These are phyloP conservation scores for Phoronis australis DNA, from an alignment of 2,888 invertebrate species.

Conservation along the genomic window DNA sequence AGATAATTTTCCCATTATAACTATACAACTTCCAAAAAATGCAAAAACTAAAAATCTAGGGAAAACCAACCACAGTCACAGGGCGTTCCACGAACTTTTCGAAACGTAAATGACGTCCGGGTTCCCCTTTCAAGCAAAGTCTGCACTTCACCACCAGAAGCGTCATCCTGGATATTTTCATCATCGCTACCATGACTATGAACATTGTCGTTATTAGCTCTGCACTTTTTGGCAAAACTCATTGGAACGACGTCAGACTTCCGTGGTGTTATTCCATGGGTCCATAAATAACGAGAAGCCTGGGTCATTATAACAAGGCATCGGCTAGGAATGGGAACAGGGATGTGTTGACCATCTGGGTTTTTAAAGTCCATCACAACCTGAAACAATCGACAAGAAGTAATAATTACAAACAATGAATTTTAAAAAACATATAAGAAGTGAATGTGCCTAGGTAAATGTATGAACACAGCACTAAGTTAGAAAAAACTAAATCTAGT, in stretches of 20 bases:
- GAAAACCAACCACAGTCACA: slow-evolving; percentile 37
- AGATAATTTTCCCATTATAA: too few relatives aligned
- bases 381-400: too few relatives aligned
- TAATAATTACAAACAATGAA: too few relatives aligned
- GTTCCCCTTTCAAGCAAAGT: slow-evolving; percentile 51
- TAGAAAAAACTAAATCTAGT: too few relatives aligned
- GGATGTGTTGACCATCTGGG: slow-evolving; percentile 59
- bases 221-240: neutral
- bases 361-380: slow-evolving; percentile 81
- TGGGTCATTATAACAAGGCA: slow-evolving; percentile 76
- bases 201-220: neutral
- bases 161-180: too few relatives aligned
- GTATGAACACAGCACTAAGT: too few relatives aligned
- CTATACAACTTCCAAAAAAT: too few relatives aligned
- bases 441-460: too few relatives aligned
- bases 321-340: slow-evolving; percentile 64
- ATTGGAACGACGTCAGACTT: slow-evolving; percentile 68
- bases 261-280: slow-evolving; percentile 68
- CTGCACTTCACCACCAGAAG: slow-evolving; percentile 56
- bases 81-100: slow-evolving; percentile 54
- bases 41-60: too few relatives aligned
- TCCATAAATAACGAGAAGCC: slow-evolving; percentile 63
- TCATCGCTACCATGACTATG: too few relatives aligned
- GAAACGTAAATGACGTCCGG: slow-evolving; percentile 82
- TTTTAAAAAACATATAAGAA: too few relatives aligned